Evolutionary conservation across 2,888 invertebrate genomes (phyloP).

Genomic region (Oscheius sp.): DNA sequence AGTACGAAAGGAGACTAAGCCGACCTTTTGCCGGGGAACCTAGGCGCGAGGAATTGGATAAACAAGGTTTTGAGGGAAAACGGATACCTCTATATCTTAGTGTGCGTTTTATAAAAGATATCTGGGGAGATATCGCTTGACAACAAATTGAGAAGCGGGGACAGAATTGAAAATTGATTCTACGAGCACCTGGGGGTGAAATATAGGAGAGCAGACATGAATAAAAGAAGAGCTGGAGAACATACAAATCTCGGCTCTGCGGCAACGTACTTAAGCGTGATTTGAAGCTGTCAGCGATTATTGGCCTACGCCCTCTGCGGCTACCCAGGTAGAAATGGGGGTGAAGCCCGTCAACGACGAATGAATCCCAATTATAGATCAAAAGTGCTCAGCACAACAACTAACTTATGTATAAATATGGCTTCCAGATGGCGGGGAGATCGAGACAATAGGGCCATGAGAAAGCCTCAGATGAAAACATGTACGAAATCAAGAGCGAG

Average conservation of each 20-base stretch:
- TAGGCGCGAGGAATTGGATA: no score
- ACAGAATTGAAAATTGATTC: background rate
- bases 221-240: slow-evolving; percentile 8
- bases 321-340: slow-evolving; percentile 18
- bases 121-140: background rate
- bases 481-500: background rate
- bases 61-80: no score
- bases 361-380: slow-evolving; percentile 16
- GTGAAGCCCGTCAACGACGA: background rate
- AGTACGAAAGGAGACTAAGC: no score
- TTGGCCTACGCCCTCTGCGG: slow-evolving; percentile 31
- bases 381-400: slow-evolving; percentile 6
- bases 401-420: slow-evolving; percentile 4
- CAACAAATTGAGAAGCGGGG: background rate
- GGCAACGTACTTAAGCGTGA: slow-evolving; percentile 36
- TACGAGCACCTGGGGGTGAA: background rate
- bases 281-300: slow-evolving; percentile 37
- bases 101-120: no score
- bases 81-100: no score
- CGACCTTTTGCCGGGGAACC: no score
- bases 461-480: background rate
- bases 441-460: background rate
- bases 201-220: background rate
- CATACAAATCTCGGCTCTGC: slow-evolving; percentile 8
- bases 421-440: background rate